Percentiles rank a stretch among this genome's conserved stretches.
Conservation (phyloP, 1,140 invertebrate species). For the Leptinotarsa defecta region DNA sequence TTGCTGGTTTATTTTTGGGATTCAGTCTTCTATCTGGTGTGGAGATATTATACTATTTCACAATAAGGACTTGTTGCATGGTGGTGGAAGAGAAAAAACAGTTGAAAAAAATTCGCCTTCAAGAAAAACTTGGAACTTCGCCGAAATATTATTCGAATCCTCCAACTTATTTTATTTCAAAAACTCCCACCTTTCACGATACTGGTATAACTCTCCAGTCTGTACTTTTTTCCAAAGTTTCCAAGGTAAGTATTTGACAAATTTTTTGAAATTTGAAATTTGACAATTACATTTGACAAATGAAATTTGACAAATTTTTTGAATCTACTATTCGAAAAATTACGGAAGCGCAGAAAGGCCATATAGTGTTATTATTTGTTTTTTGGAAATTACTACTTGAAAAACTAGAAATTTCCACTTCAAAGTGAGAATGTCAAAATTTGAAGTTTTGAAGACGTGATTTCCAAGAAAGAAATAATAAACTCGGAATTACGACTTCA, state of each 20-base stretch:
- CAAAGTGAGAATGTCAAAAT: too few species aligned
- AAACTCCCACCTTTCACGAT: background rate
- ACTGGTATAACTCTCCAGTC: background rate
- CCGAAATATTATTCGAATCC: background rate
- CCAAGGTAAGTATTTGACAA: background rate
- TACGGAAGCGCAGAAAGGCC: too few species aligned
- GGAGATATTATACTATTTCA: slow-evolving; percentile 76
- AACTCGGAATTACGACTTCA: too few species aligned
- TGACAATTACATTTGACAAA: too few species aligned
- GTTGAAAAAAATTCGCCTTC: slow-evolving; percentile 33
- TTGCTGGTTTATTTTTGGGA: slow-evolving; percentile 75
- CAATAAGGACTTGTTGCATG: slow-evolving; percentile 69
- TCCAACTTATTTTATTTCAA: background rate
- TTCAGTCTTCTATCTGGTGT: slow-evolving; percentile 74
- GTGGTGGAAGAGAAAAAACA: slow-evolving; percentile 54
- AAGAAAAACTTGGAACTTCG: background rate
- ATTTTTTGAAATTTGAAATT: background rate
- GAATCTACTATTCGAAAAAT: too few species aligned
- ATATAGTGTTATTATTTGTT: too few species aligned
- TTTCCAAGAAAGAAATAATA: too few species aligned
- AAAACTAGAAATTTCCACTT: too few species aligned
- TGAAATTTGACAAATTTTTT: too few species aligned
- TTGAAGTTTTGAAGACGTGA: too few species aligned
- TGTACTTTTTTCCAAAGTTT: background rate
- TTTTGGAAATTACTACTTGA: too few species aligned